Conservation (phyloP, 1,140 invertebrate genomes). For the Bombus huntii region DNA sequence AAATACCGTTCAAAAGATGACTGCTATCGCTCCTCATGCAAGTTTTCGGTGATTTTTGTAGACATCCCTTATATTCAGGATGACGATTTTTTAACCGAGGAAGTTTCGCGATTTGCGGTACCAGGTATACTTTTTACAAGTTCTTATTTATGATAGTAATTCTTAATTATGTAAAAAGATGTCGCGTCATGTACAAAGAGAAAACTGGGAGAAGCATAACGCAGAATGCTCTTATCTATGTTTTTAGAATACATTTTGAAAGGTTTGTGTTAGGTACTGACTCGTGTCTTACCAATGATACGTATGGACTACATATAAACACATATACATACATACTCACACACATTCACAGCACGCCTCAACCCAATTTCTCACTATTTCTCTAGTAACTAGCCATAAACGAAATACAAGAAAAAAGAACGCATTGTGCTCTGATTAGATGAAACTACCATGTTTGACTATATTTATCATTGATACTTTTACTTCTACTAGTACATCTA, state of each 20-base stretch:
- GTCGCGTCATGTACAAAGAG: constrained; percentile 68
- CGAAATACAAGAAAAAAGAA: constrained; percentile 43
- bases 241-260: constrained; percentile 70
- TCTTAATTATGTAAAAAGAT: constrained; percentile 66
- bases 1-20: constrained; percentile 67
- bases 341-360: not conserved
- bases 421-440: constrained; percentile 56
- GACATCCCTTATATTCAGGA: constrained; percentile 63
- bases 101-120: constrained; percentile 72
- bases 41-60: constrained; percentile 74
- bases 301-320: constrained; percentile 50
- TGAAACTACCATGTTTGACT: constrained; percentile 61
- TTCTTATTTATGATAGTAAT: constrained; percentile 80
- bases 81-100: constrained; percentile 70
- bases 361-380: constrained; percentile 31
- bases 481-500: constrained; percentile 69
- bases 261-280: constrained; percentile 61
- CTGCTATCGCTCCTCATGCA: constrained; percentile 65
- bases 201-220: constrained; percentile 48
- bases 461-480: constrained; percentile 67
- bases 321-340: not conserved
- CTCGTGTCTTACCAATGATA: constrained; percentile 51
- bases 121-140: constrained; percentile 78
- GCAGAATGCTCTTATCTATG: constrained; percentile 70
- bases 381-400: constrained; percentile 63